phyloP scores from a whole-genome alignment of 2,888 invertebrate genomes.

The Agrochola macilenta region DNA sequence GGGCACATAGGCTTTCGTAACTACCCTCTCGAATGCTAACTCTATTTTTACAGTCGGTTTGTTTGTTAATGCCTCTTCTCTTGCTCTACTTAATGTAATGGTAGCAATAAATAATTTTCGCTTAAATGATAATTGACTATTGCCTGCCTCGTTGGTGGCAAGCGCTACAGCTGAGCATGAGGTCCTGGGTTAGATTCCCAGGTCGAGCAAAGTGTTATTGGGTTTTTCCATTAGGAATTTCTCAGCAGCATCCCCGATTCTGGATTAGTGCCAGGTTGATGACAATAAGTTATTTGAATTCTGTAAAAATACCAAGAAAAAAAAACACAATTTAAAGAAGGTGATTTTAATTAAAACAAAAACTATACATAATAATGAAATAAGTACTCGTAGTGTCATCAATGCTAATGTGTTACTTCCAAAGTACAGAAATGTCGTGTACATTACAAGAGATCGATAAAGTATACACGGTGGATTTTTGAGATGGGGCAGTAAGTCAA shows the following conservation, averaged over 20 bases:
- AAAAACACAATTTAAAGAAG: no score
- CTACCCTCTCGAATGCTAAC: conserved; percentile 59
- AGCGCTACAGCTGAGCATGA: no score
- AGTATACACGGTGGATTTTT: no score
- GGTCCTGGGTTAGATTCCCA: background rate
- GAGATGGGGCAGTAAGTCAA: no score
- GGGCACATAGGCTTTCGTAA: conserved; percentile 68
- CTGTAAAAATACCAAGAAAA: no score
- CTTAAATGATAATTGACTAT: conserved; percentile 1
- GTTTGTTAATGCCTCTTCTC: conserved; percentile 27
- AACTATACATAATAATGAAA: no score
- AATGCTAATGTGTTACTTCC: no score
- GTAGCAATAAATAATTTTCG: background rate
- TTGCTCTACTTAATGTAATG: conserved; percentile 4
- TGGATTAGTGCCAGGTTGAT: background rate
- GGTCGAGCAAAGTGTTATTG: background rate
- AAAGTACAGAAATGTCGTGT: no score
- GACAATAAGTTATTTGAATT: no score
- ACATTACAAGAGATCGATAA: no score
- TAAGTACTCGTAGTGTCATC: no score
- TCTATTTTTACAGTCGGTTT: conserved; percentile 56
- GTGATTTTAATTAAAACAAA: no score
- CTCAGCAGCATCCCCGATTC: background rate
- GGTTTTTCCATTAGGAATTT: background rate
- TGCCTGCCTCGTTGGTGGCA: background rate